Percentiles rank a stretch among this genome's conserved stretches.
These are phyloP conservation scores for Alaudala cheleensis DNA, from an alignment of 2,113 vertebrate genomes.

Conservation along the genomic window DNA sequence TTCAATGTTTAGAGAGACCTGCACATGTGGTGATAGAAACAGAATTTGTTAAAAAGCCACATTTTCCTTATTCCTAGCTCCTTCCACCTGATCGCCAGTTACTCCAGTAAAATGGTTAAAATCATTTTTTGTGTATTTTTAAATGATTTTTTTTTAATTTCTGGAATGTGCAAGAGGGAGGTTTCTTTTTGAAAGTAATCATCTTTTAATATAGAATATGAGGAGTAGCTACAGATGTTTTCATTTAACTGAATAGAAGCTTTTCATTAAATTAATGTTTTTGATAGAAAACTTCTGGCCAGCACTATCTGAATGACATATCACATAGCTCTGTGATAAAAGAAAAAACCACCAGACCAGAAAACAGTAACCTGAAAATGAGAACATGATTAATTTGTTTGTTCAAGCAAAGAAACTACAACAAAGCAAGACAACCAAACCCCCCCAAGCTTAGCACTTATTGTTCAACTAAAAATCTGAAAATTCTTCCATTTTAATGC, in stretches of 20 bases:
- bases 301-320: neutral
- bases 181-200: neutral
- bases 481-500: neutral
- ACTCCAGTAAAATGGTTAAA: neutral
- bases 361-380: neutral
- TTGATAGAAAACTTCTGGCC: neutral
- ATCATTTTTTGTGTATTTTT: neutral
- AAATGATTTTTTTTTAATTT: neutral
- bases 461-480: neutral
- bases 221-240: neutral
- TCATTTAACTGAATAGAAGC: neutral
- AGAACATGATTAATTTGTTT: constrained; percentile 8
- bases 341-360: neutral
- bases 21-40: neutral
- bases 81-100: neutral
- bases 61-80: neutral
- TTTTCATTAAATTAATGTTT: neutral
- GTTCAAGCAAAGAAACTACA: neutral
- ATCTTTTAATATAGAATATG: neutral
- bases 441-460: neutral
- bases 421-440: neutral
- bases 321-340: neutral
- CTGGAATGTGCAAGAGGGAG: neutral
- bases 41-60: neutral
- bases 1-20: neutral